Conservation (phyloP, 2,113 vertebrate species). For the Ceyx cyanopectus region DNA sequence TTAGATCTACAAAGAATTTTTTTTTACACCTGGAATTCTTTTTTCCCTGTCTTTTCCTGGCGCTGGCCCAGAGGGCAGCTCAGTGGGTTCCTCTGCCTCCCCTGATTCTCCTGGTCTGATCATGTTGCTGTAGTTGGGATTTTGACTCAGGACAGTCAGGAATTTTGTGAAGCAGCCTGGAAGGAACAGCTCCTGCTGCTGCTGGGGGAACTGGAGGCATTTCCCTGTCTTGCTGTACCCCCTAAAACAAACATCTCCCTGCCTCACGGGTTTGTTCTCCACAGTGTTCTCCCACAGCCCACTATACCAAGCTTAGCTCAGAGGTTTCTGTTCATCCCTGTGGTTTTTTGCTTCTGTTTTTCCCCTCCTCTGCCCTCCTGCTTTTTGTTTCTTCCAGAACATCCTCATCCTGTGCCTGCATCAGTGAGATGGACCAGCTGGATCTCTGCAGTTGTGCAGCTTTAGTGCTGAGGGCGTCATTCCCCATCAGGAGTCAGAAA, state of each 20-base stretch:
- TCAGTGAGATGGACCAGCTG: neutral
- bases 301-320: neutral
- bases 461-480: accelerated
- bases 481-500: neutral
- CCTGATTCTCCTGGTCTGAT: neutral
- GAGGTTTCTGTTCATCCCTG: neutral
- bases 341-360: neutral
- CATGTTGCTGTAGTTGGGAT: neutral
- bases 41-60: neutral
- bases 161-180: neutral
- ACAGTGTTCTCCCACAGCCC: accelerated
- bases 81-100: neutral
- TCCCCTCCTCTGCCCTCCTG: neutral
- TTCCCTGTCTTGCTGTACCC: neutral
- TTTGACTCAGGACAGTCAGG: neutral
- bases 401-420: neutral
- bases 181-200: neutral
- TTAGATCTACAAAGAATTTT: neutral
- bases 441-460: neutral
- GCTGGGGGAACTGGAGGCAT: neutral
- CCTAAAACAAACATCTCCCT: neutral
- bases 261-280: neutral
- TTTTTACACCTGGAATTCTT: neutral
- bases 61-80: too few species aligned
- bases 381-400: neutral